Base-by-base conservation (phyloP, 2,113 vertebrate species). In the Solea senegalensis region DNA sequence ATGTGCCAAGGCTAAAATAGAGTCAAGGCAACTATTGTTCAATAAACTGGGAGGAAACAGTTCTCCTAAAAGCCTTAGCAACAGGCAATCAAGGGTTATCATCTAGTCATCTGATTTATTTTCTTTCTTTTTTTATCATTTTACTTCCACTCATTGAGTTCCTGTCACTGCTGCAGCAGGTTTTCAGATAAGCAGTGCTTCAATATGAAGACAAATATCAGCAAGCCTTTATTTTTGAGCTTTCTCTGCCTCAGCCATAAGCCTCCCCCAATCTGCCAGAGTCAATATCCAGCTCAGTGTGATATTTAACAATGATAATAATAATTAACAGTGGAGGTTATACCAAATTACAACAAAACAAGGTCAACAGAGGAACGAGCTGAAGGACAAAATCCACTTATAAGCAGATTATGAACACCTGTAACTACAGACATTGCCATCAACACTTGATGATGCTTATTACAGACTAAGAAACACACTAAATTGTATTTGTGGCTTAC, bases 121-220 rank as follows among this genome's bases (percentile, higher is more conserved):
- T 14, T 9, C 3, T 41, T 63, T 65, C 9, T 3, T 4, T 27
- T 50, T 16, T 34, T 34, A 6, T 4, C 34, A 13, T 43, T 66
- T 55, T 13, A 72, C 75, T 43, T 50, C 65, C 71, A n/a, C 21
- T 58, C n/a, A 56, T 72, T 85, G 60, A 45, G 43, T 60, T 78
- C 27, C 43, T 69, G 26, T 72, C 46, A 10, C 26, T 44, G 65
- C 34, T 34, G 28, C 52, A 66, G 46, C 5, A 45, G 0, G 52
- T 59, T 70, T 60, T 14, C 51, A 75, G 63, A 83, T 77, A 80
- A 69, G 43, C 74, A 44, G 3, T 2, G 7, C 5, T 69, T 14
- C 14, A 62, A 68, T 82, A 61, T 74, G 40, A 49, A 5, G 34
- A 40, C 52, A 59, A 16, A 77, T 69, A 77, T 74, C 43, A 59